Evolutionary conservation across 2,797 vertebrate genomes (phyloP).

Genomic region (Enteromius anoplus): DNA sequence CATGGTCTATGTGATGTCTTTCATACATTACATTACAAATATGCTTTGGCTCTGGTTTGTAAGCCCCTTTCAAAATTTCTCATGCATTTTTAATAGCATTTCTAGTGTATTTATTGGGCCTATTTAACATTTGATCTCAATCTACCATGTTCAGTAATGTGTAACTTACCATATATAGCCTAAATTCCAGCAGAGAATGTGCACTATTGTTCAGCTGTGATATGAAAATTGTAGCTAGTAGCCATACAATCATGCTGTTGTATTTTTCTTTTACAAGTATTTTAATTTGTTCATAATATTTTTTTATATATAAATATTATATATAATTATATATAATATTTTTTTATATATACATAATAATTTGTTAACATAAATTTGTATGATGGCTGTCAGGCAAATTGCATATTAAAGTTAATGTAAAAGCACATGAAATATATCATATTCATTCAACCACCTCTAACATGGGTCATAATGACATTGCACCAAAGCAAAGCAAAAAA

Average conservation of each 20-base stretch:
- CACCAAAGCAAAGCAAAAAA: neutral
- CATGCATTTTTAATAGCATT: conserved; percentile 51
- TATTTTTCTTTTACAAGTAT: neutral
- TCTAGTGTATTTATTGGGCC: conserved; percentile 35
- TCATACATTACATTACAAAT: conserved; percentile 54
- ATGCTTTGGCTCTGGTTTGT: conserved; percentile 32
- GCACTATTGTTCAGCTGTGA: neutral
- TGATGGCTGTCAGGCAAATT: neutral
- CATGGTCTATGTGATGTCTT: conserved; percentile 39
- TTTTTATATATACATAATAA: no score
- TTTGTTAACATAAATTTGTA: neutral
- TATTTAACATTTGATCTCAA: conserved; percentile 30
- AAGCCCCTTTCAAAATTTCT: conserved; percentile 41
- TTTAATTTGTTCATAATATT: neutral
- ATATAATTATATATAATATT: no score
- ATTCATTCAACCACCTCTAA: neutral
- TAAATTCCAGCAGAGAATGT: neutral
- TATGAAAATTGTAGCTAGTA: neutral
- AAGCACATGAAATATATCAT: neutral
- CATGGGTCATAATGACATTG: neutral
- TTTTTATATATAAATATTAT: no score
- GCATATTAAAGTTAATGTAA: neutral
- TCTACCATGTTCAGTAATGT: neutral
- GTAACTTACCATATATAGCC: neutral
- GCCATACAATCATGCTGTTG: neutral